Conservation (phyloP, 2,888 invertebrate genomes). For the Tetranychus piercei region DNA sequence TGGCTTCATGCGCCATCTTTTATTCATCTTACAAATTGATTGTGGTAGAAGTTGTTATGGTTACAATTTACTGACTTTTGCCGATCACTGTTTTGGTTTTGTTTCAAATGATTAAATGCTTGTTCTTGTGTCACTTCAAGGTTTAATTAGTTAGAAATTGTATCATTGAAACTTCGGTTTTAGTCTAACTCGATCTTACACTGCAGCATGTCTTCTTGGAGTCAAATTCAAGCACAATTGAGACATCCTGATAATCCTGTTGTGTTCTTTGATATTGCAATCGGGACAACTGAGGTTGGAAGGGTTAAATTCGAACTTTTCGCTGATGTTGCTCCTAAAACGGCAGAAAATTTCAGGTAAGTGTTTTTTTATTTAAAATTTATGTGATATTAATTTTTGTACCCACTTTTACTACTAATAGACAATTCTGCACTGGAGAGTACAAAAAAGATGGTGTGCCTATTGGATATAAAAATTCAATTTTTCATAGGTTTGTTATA, state of each 20-base stretch:
- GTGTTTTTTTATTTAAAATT: slow-evolving; percentile 2
- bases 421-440: slow-evolving; percentile 97
- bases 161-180: no score
- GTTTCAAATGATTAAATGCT: no score
- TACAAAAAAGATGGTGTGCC: slow-evolving; percentile 87
- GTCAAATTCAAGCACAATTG: slow-evolving; percentile 73
- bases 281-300: slow-evolving; percentile 90
- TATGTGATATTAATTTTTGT: neutral
- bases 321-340: slow-evolving; percentile 87
- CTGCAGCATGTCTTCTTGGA: slow-evolving; percentile 69
- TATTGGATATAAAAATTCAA: slow-evolving; percentile 82
- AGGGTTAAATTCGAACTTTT: slow-evolving; percentile 94
- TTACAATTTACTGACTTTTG: no score
- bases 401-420: slow-evolving; percentile 28
- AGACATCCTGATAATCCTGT: slow-evolving; percentile 87
- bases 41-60: no score
- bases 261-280: slow-evolving; percentile 91
- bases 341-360: slow-evolving; percentile 72
- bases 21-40: no score
- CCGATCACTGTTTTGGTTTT: no score
- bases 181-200: no score
- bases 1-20: no score
- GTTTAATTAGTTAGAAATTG: no score
- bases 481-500: slow-evolving; percentile 51
- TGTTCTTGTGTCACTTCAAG: no score